These are phyloP conservation scores for Murina feae DNA, from an alignment of 2,113 vertebrate genomes.

Conservation along the genomic window DNA sequence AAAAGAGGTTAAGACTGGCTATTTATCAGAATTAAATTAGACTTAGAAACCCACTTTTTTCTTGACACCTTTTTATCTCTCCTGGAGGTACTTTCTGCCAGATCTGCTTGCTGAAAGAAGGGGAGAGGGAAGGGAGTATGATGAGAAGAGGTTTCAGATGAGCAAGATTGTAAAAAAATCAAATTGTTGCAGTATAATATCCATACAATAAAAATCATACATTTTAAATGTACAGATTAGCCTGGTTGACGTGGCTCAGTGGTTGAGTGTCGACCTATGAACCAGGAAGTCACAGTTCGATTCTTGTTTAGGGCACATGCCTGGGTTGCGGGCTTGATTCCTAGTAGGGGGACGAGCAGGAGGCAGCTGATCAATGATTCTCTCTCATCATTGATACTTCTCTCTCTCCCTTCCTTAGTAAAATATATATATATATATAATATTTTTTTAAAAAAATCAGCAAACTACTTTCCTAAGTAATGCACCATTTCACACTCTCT, in stretches of 20 bases:
- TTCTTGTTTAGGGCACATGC: no score
- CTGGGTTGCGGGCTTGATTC: no score
- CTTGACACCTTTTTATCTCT: background rate
- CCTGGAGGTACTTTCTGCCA: background rate
- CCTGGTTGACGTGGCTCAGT: no score
- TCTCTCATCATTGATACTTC: no score
- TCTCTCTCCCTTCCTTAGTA: no score
- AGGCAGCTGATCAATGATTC: no score
- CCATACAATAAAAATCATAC: background rate
- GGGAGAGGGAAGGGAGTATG: background rate
- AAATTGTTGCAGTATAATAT: background rate
- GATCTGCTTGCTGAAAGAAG: background rate
- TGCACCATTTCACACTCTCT: background rate
- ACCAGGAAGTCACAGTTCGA: no score
- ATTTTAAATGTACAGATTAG: background rate
- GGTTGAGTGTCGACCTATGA: no score
- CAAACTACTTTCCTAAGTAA: background rate
- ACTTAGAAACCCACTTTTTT: background rate
- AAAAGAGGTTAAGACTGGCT: constrained; percentile 39
- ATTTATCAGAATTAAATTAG: background rate
- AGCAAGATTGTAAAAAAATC: background rate
- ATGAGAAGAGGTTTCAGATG: constrained; percentile 11
- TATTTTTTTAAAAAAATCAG: background rate
- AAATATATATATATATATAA: no score
- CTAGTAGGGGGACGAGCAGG: no score